phyloP scores from a whole-genome alignment of 2,113 vertebrate genomes.

The Tiliqua scincoides region DNA sequence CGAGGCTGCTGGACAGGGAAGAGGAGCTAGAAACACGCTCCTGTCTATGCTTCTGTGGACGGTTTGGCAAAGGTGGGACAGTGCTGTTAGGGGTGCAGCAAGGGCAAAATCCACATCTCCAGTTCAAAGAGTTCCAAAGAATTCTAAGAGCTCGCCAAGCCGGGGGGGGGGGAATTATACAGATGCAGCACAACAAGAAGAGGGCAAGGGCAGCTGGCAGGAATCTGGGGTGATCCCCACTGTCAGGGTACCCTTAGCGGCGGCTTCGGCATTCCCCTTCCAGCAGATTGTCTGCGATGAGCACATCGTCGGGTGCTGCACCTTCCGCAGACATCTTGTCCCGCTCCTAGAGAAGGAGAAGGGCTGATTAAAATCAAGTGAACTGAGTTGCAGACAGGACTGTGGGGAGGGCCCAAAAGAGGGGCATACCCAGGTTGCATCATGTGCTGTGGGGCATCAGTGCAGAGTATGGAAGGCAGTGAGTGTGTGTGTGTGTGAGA shows the following conservation, averaged over 20 bases:
- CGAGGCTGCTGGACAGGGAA: no score
- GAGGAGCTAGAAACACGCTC: no score
- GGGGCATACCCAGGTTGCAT: neutral
- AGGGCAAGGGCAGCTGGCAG: accelerated
- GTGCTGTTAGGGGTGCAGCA: neutral
- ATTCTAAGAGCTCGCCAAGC: no score
- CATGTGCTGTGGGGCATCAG: neutral
- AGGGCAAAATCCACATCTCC: no score
- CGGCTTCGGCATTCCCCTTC: slow-evolving; percentile 81
- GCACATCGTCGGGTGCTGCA: slow-evolving; percentile 72
- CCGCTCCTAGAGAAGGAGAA: slow-evolving; percentile 76
- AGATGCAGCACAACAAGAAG: neutral
- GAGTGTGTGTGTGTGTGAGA: no score
- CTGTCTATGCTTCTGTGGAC: no score
- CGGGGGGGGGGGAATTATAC: slow-evolving; percentile 17
- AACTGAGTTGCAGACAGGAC: accelerated
- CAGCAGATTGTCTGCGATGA: slow-evolving; percentile 77
- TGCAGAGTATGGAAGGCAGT: no score
- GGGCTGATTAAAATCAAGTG: accelerated
- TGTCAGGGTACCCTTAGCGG: slow-evolving; percentile 68
- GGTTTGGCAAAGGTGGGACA: neutral
- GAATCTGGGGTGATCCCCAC: accelerated
- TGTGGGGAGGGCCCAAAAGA: accelerated
- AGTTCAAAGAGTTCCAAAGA: no score
- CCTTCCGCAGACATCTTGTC: accelerated